Evolutionary conservation across 2,113 vertebrate genomes (phyloP).

Genomic region (Paralichthys olivaceus): DNA sequence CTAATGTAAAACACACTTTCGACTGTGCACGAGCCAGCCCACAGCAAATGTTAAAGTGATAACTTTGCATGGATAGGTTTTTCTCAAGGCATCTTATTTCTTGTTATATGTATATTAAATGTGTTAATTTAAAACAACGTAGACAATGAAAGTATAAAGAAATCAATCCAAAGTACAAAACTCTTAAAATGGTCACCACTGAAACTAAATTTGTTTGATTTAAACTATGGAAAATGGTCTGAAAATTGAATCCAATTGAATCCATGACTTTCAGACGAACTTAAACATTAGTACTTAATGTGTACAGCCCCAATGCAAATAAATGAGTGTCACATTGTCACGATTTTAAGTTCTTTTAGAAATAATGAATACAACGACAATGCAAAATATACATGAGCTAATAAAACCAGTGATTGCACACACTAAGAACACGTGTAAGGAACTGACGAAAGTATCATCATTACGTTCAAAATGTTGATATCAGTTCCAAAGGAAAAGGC

Average conservation of each 20-base stretch:
- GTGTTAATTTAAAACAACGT: constrained; percentile 41
- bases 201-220: constrained; percentile 46
- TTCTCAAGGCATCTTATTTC: constrained; percentile 24
- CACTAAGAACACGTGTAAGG: neutral
- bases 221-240: constrained; percentile 37
- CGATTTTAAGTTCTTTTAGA: too few relatives aligned
- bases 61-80: constrained; percentile 31
- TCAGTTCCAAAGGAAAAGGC: neutral
- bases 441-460: neutral
- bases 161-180: neutral
- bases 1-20: constrained; percentile 80
- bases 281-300: too few relatives aligned
- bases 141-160: constrained; percentile 18
- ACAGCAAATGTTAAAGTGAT: constrained; percentile 43
- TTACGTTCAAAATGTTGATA: neutral
- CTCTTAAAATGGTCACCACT: constrained; percentile 26
- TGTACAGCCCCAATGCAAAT: too few relatives aligned
- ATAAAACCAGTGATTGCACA: neutral
- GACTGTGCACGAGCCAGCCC: constrained; percentile 27
- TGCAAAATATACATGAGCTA: neutral
- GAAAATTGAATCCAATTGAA: constrained; percentile 35
- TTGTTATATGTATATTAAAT: neutral
- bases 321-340: neutral
- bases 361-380: neutral
- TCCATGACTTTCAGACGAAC: too few relatives aligned